Evolutionary conservation across 2,888 invertebrate species (phyloP).

Genomic region (Koerneria pararmatus): DNA sequence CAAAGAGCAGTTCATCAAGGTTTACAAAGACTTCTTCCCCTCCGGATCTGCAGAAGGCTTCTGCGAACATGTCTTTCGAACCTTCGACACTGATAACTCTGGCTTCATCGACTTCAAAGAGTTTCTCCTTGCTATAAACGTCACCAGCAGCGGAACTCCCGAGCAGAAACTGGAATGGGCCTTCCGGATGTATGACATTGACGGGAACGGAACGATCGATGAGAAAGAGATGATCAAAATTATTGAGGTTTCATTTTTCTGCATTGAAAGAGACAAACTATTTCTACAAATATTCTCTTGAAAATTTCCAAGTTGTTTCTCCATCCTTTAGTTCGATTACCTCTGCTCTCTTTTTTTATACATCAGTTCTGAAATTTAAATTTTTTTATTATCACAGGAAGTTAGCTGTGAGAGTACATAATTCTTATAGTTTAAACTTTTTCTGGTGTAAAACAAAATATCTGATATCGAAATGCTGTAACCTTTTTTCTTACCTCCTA

Average conservation of each 20-base stretch:
- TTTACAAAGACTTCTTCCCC: constrained; percentile 61
- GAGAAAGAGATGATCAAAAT: constrained; percentile 99
- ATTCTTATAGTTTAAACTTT: too few relatives aligned
- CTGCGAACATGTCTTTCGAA: constrained; percentile 61
- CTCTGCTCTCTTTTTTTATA: neutral
- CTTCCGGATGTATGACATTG: constrained; percentile 96
- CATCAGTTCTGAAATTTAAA: neutral
- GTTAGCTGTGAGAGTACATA: too few relatives aligned
- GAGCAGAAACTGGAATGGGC: constrained; percentile 98
- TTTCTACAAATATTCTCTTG: neutral
- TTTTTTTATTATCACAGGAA: too few relatives aligned
- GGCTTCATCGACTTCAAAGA: constrained; percentile 81
- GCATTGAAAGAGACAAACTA: neutral
- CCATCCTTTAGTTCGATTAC: neutral
- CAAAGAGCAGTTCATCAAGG: constrained; percentile 61
- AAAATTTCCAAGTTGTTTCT: neutral
- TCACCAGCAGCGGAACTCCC: constrained; percentile 91
- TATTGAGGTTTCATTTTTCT: constrained; percentile 74
- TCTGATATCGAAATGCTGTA: too few relatives aligned
- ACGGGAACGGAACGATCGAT: constrained; percentile 94
- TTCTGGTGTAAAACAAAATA: too few relatives aligned
- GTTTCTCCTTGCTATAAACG: constrained; percentile 93
- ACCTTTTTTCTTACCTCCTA: too few relatives aligned
- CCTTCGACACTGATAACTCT: constrained; percentile 78
- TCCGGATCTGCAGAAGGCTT: constrained; percentile 60